A percentile compares a stretch with the other conserved stretches of the same genome.
Conservation (phyloP, 2,113 vertebrate genomes). For the Cyprinodon tularosa region DNA sequence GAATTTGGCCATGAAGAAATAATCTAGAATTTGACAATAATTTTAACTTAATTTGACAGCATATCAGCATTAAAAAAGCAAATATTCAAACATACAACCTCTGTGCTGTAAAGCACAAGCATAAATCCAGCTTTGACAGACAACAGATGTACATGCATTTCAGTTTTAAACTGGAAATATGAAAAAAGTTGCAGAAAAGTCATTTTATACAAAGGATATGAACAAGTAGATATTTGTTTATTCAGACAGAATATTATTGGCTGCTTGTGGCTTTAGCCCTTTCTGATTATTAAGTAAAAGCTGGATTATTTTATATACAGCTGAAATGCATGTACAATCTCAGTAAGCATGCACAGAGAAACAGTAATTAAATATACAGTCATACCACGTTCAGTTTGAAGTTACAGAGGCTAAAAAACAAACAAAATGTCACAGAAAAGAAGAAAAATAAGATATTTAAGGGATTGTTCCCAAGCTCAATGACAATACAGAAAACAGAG, state of each 20-base stretch:
- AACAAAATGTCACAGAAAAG: conserved; percentile 23
- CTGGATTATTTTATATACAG: conserved; percentile 27
- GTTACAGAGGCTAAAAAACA: not conserved
- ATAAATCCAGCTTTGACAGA: conserved; percentile 40
- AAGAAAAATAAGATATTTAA: conserved; percentile 29
- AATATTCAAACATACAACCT: conserved; percentile 31
- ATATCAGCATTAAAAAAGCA: conserved; percentile 17
- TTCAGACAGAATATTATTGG: conserved; percentile 35
- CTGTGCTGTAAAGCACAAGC: conserved; percentile 32
- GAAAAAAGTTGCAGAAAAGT: conserved; percentile 14
- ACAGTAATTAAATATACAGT: conserved; percentile 56
- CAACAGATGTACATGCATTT: conserved; percentile 65
- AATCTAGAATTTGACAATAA: conserved; percentile 19
- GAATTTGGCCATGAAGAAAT: not conserved
- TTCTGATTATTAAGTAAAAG: conserved; percentile 37
- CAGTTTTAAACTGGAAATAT: conserved; percentile 39
- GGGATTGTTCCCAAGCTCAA: conserved; percentile 32
- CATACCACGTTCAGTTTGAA: conserved; percentile 36
- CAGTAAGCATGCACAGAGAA: conserved; percentile 76
- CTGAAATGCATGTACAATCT: conserved; percentile 68
- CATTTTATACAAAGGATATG: conserved; percentile 23
- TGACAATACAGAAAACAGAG: conserved; percentile 14
- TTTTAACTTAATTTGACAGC: conserved; percentile 26
- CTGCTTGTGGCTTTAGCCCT: conserved; percentile 56
- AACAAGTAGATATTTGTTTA: conserved; percentile 38